Conservation (phyloP, 2,888 invertebrate genomes). For the Eristalinus aeneus region DNA sequence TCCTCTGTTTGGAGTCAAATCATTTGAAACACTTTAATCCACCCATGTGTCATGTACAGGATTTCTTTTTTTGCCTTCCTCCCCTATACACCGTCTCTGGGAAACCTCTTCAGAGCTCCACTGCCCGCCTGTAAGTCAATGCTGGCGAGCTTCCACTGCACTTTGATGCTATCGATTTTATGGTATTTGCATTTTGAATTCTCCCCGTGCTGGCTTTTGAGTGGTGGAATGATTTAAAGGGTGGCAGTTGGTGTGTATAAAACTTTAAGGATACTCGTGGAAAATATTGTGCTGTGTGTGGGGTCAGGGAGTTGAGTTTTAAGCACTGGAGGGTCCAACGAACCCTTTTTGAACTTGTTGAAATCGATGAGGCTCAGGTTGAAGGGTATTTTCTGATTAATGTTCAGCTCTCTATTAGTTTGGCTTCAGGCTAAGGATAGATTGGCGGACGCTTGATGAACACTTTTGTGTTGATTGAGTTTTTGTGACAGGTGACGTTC, state of each 20-base stretch:
- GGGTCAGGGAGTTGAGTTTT: neutral
- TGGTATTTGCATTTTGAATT: conserved; percentile 30
- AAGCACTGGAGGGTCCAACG: neutral
- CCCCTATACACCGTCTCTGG: no score
- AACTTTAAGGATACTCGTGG: conserved; percentile 2
- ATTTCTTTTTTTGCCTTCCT: neutral
- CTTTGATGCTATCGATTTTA: conserved; percentile 44
- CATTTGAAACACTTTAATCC: conserved; percentile 51
- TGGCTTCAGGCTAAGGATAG: neutral
- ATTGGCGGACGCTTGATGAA: neutral
- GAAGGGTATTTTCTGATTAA: neutral
- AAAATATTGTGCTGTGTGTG: neutral
- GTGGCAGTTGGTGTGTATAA: neutral
- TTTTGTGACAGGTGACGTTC: neutral
- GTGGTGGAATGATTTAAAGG: conserved; percentile 14
- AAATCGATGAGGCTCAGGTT: neutral
- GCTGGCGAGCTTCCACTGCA: neutral
- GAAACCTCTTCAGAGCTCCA: neutral
- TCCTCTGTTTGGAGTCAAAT: conserved; percentile 38
- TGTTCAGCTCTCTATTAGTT: neutral
- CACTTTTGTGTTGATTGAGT: neutral
- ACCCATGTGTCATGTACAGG: conserved; percentile 23
- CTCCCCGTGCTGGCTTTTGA: neutral
- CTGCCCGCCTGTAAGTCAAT: neutral
- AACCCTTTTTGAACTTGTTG: neutral